Evolutionary conservation across 2,113 vertebrate species (phyloP).

Genomic region (Damaliscus lunatus): DNA sequence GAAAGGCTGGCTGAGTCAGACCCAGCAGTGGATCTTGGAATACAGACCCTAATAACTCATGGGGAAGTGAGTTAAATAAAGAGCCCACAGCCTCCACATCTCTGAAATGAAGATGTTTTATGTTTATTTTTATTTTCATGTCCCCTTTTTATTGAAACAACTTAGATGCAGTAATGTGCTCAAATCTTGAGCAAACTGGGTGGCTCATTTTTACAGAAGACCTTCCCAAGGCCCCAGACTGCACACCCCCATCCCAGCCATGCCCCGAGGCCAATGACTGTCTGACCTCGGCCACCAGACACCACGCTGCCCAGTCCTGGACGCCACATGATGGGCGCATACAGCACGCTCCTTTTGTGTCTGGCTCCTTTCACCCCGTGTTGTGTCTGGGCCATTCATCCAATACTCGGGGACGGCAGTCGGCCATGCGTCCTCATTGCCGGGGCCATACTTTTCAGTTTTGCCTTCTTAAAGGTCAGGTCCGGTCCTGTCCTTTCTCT

Average conservation of each 20-base stretch:
- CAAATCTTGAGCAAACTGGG: background rate
- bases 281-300: background rate
- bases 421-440: rapidly evolving
- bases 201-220: background rate
- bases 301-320: rapidly evolving
- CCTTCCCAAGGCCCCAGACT: background rate
- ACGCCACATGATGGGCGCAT: rapidly evolving
- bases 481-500: background rate
- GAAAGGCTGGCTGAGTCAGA: background rate
- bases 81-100: background rate
- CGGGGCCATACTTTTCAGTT: background rate
- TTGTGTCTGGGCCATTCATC: rapidly evolving
- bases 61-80: no score
- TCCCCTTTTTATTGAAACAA: background rate
- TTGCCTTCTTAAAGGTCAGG: background rate
- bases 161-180: background rate
- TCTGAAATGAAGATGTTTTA: background rate
- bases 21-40: background rate
- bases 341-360: rapidly evolving
- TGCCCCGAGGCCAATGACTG: background rate
- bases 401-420: rapidly evolving
- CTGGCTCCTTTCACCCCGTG: background rate
- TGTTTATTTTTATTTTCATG: background rate
- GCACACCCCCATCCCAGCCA: background rate
- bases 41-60: background rate